Evolutionary conservation across 2,888 invertebrate species (phyloP), one percentile per base, ranked within the genome.

Genomic region (Teleiodes luculella): DNA sequence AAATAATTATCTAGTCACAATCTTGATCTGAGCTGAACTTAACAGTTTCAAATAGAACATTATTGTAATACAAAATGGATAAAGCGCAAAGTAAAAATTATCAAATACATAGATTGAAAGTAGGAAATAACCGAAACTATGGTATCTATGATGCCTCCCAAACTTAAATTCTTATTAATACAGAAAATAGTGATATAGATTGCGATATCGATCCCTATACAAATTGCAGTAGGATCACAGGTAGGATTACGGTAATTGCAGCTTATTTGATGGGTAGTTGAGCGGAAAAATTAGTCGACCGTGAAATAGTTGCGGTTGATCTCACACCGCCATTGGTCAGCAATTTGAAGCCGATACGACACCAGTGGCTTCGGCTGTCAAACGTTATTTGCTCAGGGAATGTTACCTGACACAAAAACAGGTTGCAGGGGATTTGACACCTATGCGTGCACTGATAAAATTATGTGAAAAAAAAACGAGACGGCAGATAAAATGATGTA

Each of bases 251-350:
- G 16, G 13, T 30, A 46, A 31, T 16, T 7, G 41, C 46, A 31
- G 7, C 30, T 30, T 31, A 16, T 31, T 31, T 46, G 14, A 31
- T 46, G 30, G 30, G 30, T 31, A 31, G 30, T 46, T 16, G 30
- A 46, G 46, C 46, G 31, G 31, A 31, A 31, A 46, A 28, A 31
- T 8, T 16, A 31, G 46, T 46, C 46, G 6, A 46, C 30, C 31
- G 46, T 46, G 3, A 48, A 48, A 48, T 48, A 20, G 48, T 35
- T 48, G 48, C 48, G 48, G 46, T 48, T 48, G 35, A 48, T 48
- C 48, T 48, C 35, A 20, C 48, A 35, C 14, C 31, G 33, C 28
- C 20, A 43, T 43, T 28, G 43, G 24, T 10, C 24, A 20, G 43
- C 28, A 43, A 43, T 43, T 43, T 28, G 43, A 43, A 11, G 24